A percentile compares a stretch with the other conserved stretches of the same genome.
Evolutionary conservation across 1,140 invertebrate genomes (phyloP).

Genomic region (Drosophila guanche): DNA sequence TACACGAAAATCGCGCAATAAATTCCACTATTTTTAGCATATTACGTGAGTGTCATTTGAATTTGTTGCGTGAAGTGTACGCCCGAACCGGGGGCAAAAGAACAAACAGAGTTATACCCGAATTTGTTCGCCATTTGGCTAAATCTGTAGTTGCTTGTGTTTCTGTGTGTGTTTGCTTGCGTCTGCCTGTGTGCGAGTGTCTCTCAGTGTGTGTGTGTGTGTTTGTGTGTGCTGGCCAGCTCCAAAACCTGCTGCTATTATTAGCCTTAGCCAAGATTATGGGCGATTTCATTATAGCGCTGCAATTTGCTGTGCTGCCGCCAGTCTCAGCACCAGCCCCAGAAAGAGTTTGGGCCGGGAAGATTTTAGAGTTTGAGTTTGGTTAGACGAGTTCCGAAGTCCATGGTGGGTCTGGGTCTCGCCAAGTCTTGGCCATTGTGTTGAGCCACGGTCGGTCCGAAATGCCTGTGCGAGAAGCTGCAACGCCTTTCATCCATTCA

Average conservation of each 20-base stretch:
- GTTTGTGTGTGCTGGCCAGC: conserved; percentile 56
- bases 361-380: conserved; percentile 24
- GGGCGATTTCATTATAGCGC: conserved; percentile 65
- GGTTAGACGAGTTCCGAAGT: conserved; percentile 44
- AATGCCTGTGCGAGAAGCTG: conserved; percentile 55
- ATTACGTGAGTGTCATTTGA: conserved; percentile 80
- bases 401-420: neutral
- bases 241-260: conserved; percentile 79
- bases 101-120: conserved; percentile 38
- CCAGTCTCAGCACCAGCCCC: neutral
- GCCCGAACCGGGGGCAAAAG: conserved; percentile 34
- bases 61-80: conserved; percentile 53
- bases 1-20: conserved; percentile 45
- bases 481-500: conserved; percentile 67
- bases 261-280: conserved; percentile 78
- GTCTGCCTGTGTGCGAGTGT: conserved; percentile 24
- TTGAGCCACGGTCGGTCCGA: conserved; percentile 7
- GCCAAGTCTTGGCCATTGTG: conserved; percentile 30
- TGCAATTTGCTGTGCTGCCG: conserved; percentile 55
- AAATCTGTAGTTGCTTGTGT: neutral
- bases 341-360: conserved; percentile 34
- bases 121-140: conserved; percentile 57
- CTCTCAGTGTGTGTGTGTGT: conserved; percentile 11
- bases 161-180: conserved; percentile 11
- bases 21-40: conserved; percentile 79